Percentiles rank a stretch among this genome's conserved stretches.
These are phyloP conservation scores for Siphlonurus alternatus DNA, from an alignment of 2,888 invertebrate species.

Conservation along the genomic window DNA sequence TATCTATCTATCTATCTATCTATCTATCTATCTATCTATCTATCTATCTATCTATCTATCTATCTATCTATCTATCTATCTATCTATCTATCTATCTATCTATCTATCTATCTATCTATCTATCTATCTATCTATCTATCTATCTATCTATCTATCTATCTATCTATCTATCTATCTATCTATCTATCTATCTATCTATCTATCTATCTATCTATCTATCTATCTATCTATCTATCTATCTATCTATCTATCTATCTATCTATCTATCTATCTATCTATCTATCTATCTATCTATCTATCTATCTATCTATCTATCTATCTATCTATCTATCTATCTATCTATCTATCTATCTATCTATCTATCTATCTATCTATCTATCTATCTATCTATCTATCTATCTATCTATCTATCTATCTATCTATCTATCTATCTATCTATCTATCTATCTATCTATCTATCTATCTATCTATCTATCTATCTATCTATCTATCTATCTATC, in stretches of 20 bases:
- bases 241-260: neutral
- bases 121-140: too few relatives aligned
- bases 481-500: neutral
- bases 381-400: neutral
- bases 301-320: neutral
- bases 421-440: neutral
- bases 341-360: neutral
- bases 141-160: too few relatives aligned
- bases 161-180: neutral
- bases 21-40: too few relatives aligned
- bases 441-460: neutral
- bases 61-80: too few relatives aligned
- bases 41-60: too few relatives aligned
- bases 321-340: neutral
- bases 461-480: neutral
- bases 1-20: too few relatives aligned
- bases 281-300: neutral
- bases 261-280: neutral
- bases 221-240: neutral
- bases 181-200: neutral
- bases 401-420: neutral
- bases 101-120: too few relatives aligned
- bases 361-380: neutral
- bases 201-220: neutral
- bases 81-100: too few relatives aligned